These are phyloP conservation scores for Heliangelus exortis DNA, from an alignment of 2,797 vertebrate species.

Conservation along the genomic window DNA sequence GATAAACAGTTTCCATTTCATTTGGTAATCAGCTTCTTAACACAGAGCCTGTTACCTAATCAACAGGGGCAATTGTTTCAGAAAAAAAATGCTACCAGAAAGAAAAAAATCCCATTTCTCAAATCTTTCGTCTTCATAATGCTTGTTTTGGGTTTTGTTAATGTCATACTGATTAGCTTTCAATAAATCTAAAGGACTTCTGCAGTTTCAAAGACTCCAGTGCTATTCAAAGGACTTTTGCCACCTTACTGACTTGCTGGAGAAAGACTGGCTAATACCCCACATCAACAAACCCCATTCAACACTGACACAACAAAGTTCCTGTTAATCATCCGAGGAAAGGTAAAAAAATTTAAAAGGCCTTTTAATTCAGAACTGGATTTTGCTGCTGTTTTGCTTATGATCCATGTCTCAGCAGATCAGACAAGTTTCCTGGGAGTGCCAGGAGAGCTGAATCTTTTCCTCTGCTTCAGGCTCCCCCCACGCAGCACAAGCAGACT, in stretches of 20 bases:
- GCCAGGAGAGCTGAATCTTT: neutral
- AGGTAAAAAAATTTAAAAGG: neutral
- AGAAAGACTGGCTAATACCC: neutral
- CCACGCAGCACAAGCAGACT: accelerated
- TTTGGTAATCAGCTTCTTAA: slow-evolving; percentile 24
- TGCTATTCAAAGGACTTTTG: slow-evolving; percentile 6
- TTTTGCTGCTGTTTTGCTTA: neutral
- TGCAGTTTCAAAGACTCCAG: slow-evolving; percentile 33
- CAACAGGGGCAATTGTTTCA: neutral
- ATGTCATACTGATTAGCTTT: slow-evolving; percentile 56
- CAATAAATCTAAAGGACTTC: slow-evolving; percentile 20
- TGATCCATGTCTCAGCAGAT: neutral
- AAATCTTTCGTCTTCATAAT: slow-evolving; percentile 56
- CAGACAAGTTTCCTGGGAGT: neutral
- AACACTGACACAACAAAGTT: neutral
- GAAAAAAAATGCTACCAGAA: neutral
- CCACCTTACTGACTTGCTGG: neutral
- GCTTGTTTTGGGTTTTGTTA: slow-evolving; percentile 50
- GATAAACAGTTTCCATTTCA: neutral
- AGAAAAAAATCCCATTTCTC: slow-evolving; percentile 1
- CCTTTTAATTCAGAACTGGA: neutral
- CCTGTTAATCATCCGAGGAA: neutral
- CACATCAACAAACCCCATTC: neutral
- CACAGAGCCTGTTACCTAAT: neutral
- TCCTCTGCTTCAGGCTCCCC: neutral